These are phyloP conservation scores for Propithecus deckenii DNA, from an alignment of 2,797 vertebrate genomes.

Conservation along the genomic window DNA sequence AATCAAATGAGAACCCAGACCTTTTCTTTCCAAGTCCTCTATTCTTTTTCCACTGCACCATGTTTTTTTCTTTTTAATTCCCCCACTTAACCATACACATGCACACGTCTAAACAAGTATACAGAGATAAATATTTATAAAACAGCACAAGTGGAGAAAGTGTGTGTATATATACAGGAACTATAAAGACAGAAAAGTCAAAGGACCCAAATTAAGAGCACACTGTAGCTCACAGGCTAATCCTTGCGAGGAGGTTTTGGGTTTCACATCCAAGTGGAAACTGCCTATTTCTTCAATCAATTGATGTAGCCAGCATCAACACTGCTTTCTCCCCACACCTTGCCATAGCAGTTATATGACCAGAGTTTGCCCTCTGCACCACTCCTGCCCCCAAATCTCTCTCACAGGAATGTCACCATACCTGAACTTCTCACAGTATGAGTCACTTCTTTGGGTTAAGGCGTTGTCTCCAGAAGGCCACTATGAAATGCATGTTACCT, in stretches of 20 bases:
- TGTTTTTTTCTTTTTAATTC: constrained; percentile 17
- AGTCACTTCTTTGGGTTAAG: constrained; percentile 77
- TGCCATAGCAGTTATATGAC: constrained; percentile 25
- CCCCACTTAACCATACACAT: background rate
- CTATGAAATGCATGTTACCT: constrained; percentile 80
- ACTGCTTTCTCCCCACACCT: background rate
- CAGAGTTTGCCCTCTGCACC: background rate
- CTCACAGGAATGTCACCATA: constrained; percentile 49
- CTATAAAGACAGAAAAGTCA: constrained; percentile 21
- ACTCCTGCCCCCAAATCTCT: constrained; percentile 20
- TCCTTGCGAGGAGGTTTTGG: background rate
- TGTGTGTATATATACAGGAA: background rate
- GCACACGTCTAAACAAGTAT: constrained; percentile 3
- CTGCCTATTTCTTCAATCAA: background rate
- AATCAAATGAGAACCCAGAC: constrained; percentile 17
- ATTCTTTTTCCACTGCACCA: background rate
- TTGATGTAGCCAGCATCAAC: constrained; percentile 12
- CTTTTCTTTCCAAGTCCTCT: constrained; percentile 1
- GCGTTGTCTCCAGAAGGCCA: constrained; percentile 76
- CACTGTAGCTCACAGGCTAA: background rate
- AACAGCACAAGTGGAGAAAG: background rate
- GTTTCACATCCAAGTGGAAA: constrained; percentile 37
- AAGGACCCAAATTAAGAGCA: constrained; percentile 52
- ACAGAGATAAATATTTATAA: constrained; percentile 41
- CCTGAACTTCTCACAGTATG: constrained; percentile 68